Percentiles rank a stretch among this genome's conserved stretches.
phyloP scores from a whole-genome alignment of 2,113 vertebrate species.

The Harpagus bidentatus region DNA sequence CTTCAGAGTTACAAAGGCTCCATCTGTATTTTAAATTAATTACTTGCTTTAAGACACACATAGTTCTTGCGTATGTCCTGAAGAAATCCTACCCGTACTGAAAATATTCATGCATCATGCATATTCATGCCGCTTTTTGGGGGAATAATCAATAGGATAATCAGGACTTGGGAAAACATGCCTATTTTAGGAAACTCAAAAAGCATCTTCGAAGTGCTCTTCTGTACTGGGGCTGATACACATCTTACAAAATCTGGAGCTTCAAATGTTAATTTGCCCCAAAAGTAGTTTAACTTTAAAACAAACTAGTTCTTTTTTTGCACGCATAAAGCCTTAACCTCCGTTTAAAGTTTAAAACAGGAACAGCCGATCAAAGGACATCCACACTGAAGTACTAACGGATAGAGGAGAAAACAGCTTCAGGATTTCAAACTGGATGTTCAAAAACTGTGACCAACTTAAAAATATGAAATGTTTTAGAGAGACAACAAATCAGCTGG shows the following conservation, averaged over 20 bases:
- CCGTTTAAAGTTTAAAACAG: not conserved
- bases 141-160: not conserved
- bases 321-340: not conserved
- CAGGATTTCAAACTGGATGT: not conserved
- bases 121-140: not conserved
- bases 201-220: not conserved
- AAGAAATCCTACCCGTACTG: not conserved
- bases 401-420: not conserved
- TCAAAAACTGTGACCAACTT: not conserved
- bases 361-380: not conserved
- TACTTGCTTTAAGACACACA: not conserved
- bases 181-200: not conserved
- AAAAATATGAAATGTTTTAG: not conserved
- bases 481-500: not conserved
- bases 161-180: not conserved
- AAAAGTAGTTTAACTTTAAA: not conserved
- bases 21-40: not conserved
- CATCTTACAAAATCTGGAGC: not conserved
- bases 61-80: not conserved
- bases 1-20: not conserved
- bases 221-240: not conserved
- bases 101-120: not conserved
- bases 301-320: not conserved
- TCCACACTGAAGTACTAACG: accelerated
- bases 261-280: not conserved